A percentile compares a stretch with the other conserved stretches of the same genome.
These are phyloP conservation scores for Ancistrus triradiatus DNA, from an alignment of 2,113 vertebrate species.

Conservation along the genomic window DNA sequence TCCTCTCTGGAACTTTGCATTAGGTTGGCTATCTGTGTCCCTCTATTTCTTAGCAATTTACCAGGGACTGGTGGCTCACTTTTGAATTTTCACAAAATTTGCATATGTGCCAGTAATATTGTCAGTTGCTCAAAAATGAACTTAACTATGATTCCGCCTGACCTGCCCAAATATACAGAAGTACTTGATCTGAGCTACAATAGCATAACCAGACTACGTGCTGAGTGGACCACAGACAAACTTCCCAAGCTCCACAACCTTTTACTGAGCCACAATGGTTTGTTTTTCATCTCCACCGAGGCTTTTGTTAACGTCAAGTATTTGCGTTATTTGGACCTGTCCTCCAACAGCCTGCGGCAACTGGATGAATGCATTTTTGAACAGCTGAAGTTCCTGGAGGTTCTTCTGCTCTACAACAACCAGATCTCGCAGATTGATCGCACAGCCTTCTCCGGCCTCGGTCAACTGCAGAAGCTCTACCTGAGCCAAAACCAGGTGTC, in stretches of 20 bases:
- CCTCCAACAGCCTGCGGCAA: constrained; percentile 77
- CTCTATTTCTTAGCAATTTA: constrained; percentile 51
- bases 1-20: constrained; percentile 47
- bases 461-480: constrained; percentile 87
- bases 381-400: constrained; percentile 78
- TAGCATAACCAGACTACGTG: constrained; percentile 71
- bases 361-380: constrained; percentile 89
- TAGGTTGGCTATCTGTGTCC: constrained; percentile 47
- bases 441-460: constrained; percentile 76
- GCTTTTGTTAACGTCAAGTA: constrained; percentile 80
- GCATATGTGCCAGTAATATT: constrained; percentile 93
- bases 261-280: constrained; percentile 85
- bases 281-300: constrained; percentile 85
- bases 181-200: constrained; percentile 93
- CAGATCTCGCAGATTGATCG: constrained; percentile 81
- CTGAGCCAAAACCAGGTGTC: constrained; percentile 88
- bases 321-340: constrained; percentile 87
- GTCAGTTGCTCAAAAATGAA: constrained; percentile 91
- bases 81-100: constrained; percentile 77
- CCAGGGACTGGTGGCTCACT: constrained; percentile 49
- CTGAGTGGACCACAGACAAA: constrained; percentile 77
- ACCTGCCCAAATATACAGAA: constrained; percentile 77
- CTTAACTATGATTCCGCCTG: constrained; percentile 68
- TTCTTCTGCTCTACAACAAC: constrained; percentile 93
- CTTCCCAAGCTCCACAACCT: constrained; percentile 82